Percentiles rank a stretch among this genome's conserved stretches.
phyloP scores from a whole-genome alignment of 2,113 vertebrate species.

The Fregetta grallaria region DNA sequence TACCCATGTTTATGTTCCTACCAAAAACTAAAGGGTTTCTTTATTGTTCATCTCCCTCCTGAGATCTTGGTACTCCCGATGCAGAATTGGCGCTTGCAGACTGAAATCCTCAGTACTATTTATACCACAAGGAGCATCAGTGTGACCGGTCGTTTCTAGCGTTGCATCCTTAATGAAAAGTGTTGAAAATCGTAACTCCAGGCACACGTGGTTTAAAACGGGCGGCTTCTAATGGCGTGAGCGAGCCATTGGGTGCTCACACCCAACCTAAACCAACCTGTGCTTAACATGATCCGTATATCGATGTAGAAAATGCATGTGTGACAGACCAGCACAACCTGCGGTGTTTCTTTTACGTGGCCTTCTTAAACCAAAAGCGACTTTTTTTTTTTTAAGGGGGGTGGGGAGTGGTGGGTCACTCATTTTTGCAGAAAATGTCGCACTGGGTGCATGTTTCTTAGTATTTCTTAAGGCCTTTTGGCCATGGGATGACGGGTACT shows the following conservation, averaged over 20 bases:
- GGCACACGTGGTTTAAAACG: not conserved
- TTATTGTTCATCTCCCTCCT: conserved; percentile 43
- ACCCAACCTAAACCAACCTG: not conserved
- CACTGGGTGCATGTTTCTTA: not conserved
- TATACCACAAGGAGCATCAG: not conserved
- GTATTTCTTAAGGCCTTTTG: not conserved
- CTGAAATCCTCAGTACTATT: not conserved
- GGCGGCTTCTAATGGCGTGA: not conserved
- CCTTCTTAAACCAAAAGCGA: not conserved
- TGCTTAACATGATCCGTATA: not conserved
- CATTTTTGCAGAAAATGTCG: not conserved
- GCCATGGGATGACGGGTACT: not conserved
- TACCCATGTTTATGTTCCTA: conserved; percentile 64
- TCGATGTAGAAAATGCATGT: not conserved
- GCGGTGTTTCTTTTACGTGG: not conserved
- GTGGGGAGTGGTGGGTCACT: not conserved
- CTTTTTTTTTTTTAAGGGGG: not conserved
- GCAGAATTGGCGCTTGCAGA: conserved; percentile 8
- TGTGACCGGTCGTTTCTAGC: rapidly evolving
- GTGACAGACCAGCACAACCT: not conserved
- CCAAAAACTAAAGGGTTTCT: conserved; percentile 33
- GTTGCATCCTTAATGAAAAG: not conserved
- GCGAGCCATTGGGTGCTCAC: not conserved
- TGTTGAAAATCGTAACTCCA: not conserved
- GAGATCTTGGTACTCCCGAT: conserved; percentile 13